These are phyloP conservation scores for Sarcophaga rosellei DNA, from an alignment of 2,888 invertebrate species.

Conservation along the genomic window DNA sequence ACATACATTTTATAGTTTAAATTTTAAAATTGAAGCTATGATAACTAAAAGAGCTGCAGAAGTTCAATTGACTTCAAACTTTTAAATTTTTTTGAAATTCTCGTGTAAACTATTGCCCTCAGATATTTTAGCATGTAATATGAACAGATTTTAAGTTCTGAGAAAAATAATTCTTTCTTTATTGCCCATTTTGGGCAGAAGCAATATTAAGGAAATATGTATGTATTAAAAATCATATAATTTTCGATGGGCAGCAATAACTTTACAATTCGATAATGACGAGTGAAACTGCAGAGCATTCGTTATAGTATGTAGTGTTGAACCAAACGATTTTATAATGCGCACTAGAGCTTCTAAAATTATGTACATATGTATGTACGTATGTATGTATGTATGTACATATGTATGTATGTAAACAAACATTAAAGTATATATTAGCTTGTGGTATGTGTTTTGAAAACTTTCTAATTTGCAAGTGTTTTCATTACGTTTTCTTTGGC, in stretches of 20 bases:
- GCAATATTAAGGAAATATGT: too few species aligned
- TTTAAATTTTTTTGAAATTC: too few species aligned
- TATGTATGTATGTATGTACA: not conserved
- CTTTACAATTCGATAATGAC: not conserved
- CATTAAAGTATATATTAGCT: too few species aligned
- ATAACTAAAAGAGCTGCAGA: too few species aligned
- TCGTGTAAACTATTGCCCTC: too few species aligned
- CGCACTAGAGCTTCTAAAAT: not conserved
- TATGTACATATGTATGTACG: not conserved
- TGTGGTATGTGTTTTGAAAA: not conserved
- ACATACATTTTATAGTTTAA: too few species aligned
- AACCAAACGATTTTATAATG: constrained; percentile 44
- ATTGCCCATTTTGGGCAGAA: too few species aligned
- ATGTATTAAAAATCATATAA: not conserved
- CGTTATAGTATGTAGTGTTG: not conserved
- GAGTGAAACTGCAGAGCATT: not conserved
- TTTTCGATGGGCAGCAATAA: not conserved
- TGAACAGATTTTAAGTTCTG: too few species aligned
- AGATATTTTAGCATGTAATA: too few species aligned
- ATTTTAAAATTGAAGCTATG: too few species aligned
- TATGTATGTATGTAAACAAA: not conserved
- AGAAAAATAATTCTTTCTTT: too few species aligned
- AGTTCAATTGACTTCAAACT: too few species aligned
- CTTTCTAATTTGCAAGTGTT: constrained; percentile 61
- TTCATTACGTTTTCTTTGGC: not conserved